phyloP scores from a whole-genome alignment of 2,113 vertebrate genomes.

The Dryoscopus gambensis region DNA sequence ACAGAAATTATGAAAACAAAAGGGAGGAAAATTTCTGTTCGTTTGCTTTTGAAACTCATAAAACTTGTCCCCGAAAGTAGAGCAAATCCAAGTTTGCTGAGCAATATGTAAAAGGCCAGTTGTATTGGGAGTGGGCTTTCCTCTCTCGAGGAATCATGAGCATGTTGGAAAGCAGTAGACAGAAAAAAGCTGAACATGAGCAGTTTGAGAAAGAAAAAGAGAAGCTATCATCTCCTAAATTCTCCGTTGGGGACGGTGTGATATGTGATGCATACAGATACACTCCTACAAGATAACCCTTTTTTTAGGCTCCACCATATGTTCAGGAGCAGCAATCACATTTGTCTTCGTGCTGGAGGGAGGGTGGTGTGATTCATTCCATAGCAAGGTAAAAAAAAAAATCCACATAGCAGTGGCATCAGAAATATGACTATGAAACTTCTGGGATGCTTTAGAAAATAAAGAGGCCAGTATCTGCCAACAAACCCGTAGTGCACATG shows the following conservation, averaged over 20 bases:
- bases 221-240: not conserved
- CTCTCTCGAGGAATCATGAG: slow-evolving; percentile 20
- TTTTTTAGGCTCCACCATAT: slow-evolving; percentile 55
- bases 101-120: not conserved
- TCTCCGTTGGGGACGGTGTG: not conserved
- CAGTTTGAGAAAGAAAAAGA: not conserved
- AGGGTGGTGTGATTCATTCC: slow-evolving; percentile 24
- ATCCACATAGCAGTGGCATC: not conserved
- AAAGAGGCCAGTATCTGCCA: not conserved
- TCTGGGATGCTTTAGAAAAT: not conserved
- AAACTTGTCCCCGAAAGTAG: not conserved
- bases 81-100: not conserved
- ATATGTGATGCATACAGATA: slow-evolving; percentile 24
- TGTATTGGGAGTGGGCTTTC: not conserved
- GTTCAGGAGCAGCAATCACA: slow-evolving; percentile 9
- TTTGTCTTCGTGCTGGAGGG: not conserved
- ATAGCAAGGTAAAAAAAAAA: not conserved
- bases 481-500: not conserved
- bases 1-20: not conserved
- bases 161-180: not conserved
- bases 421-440: not conserved
- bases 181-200: not conserved
- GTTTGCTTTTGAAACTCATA: not conserved
- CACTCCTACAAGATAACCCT: slow-evolving; percentile 31
- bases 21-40: not conserved